Evolutionary conservation across 2,113 vertebrate genomes (phyloP), one percentile per base, ranked within the genome.

Genomic region (Pandion haliaetus): DNA sequence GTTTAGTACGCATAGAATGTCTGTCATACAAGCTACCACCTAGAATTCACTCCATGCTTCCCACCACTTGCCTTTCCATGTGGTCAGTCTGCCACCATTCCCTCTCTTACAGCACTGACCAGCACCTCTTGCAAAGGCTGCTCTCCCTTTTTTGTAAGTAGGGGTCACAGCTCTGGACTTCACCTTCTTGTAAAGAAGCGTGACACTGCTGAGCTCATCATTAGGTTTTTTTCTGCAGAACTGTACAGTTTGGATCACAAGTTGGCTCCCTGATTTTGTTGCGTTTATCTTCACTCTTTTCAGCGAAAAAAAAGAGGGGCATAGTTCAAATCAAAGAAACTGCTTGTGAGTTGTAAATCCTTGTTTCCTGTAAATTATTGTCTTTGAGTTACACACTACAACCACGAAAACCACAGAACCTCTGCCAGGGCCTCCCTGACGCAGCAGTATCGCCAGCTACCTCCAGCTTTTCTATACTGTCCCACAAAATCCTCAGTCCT

Each of bases 371-470:
- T 71, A n/a, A 28, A 26, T 78, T 77, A 25, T 18, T 93, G 55
- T 70, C 67, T 73, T 45, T 54, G 70, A 87, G 17, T 89, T 79
- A 71, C 29, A 59, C 17, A 12, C 8, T 14, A n/a, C 4, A 5
- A 78, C 77, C 93, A 84, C 89, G 86, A 63, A 96, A 95, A 12
- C 50, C 76, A 83, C 93, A 81, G 59, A 71, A 50, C 5, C 7
- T 92, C 55, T 71, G 59, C 29, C 87, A 78, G 25, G 55, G 66
- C 38, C 38, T 50, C 17, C 34, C 47, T 55, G 26, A 52, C 0
- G 3, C 31, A 91, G 38, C 55, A 50, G 14, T 17, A 66, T 20
- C 36, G 59, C 62, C 62, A 72, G 66, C 36, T 69, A 23, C 12
- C 36, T 70, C 54, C 63, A 88, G 17, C 12, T 63, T 91, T 86